phyloP scores from a whole-genome alignment of 1,140 invertebrate genomes.

The Eumaeus atala region DNA sequence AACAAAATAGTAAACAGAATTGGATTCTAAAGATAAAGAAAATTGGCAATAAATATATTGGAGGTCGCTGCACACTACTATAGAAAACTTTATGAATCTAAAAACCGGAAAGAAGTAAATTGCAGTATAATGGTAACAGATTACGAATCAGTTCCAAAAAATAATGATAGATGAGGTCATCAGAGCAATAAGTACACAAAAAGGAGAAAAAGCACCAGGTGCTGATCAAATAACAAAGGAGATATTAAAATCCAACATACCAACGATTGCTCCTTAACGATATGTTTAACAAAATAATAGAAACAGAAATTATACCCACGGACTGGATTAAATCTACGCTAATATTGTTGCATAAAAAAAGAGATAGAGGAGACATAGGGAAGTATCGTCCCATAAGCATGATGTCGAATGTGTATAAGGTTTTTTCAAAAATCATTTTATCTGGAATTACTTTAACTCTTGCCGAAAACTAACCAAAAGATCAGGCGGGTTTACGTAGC shows the following conservation, averaged over 20 bases:
- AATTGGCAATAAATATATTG: conserved; percentile 13
- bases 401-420: conserved; percentile 19
- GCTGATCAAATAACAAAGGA: conserved; percentile 25
- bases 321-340: conserved; percentile 21
- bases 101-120: not conserved
- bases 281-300: conserved; percentile 20
- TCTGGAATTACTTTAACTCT: conserved; percentile 1
- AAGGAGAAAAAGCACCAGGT: conserved; percentile 24
- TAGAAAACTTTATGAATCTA: conserved; percentile 13
- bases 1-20: conserved; percentile 26
- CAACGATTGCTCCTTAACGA: conserved; percentile 19
- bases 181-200: conserved; percentile 24
- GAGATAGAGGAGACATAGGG: conserved; percentile 11
- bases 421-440: conserved; percentile 18
- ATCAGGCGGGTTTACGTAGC: conserved; percentile 13
- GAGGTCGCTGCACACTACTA: conserved; percentile 25
- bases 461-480: conserved; percentile 3
- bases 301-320: not conserved
- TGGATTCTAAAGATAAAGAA: conserved; percentile 27
- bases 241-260: conserved; percentile 14
- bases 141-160: conserved; percentile 8
- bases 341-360: conserved; percentile 18
- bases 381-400: conserved; percentile 18
- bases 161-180: conserved; percentile 19
- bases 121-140: not conserved